Evolutionary conservation across 1,140 invertebrate genomes (phyloP).

Genomic region (Rhyzopertha dominica): DNA sequence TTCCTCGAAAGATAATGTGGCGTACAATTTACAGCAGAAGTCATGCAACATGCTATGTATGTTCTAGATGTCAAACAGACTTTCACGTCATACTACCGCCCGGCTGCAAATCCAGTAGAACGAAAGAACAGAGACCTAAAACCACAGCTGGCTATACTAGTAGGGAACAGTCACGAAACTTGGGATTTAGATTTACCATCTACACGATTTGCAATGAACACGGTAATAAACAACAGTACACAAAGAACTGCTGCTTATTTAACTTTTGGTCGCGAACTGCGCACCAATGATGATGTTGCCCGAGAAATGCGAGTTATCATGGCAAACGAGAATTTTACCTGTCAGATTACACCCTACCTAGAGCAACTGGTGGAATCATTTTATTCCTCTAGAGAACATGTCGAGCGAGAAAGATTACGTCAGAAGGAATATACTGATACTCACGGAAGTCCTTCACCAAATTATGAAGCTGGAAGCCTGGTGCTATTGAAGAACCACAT

Average conservation of each 20-base stretch:
- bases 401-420: no score
- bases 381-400: no score
- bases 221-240: constrained; percentile 30
- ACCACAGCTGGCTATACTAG: constrained; percentile 35
- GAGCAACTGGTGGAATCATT: neutral
- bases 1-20: constrained; percentile 29
- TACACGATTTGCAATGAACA: constrained; percentile 33
- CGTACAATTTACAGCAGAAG: constrained; percentile 39
- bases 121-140: constrained; percentile 43
- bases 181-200: constrained; percentile 36
- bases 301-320: constrained; percentile 27
- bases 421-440: no score
- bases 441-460: no score
- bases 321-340: constrained; percentile 30
- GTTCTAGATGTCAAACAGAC: constrained; percentile 22
- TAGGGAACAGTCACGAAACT: constrained; percentile 31
- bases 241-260: constrained; percentile 37
- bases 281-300: constrained; percentile 16
- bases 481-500: no score
- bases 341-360: constrained; percentile 31
- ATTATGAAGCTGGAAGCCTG: no score
- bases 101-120: constrained; percentile 43
- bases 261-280: constrained; percentile 39
- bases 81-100: constrained; percentile 36
- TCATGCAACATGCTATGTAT: constrained; percentile 16